Percentiles rank a stretch among this genome's conserved stretches.
Evolutionary conservation across 2,797 vertebrate species (phyloP).

Genomic region (Coregonus sp.): DNA sequence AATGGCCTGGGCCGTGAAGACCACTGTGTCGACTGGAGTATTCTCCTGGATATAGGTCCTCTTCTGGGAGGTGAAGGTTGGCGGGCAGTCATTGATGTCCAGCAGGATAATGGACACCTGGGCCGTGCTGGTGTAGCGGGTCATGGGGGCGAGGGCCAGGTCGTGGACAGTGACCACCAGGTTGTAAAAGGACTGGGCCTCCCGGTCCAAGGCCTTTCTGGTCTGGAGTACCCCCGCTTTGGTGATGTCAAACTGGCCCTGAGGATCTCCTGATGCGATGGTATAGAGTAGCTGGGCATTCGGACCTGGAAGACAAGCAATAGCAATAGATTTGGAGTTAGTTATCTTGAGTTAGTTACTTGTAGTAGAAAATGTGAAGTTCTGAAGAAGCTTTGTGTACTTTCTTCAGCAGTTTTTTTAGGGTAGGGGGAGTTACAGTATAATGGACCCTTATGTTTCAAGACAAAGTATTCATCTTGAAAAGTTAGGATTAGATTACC

Average conservation of each 20-base stretch:
- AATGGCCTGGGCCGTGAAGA: slow-evolving; percentile 84
- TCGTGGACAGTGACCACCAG: slow-evolving; percentile 88
- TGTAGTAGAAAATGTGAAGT: background rate
- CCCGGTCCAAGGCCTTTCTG: slow-evolving; percentile 83
- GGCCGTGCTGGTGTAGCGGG: slow-evolving; percentile 88
- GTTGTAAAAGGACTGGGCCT: slow-evolving; percentile 95
- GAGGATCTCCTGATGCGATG: slow-evolving; percentile 88
- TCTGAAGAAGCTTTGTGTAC: background rate
- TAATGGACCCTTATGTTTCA: background rate
- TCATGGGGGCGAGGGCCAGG: slow-evolving; percentile 73
- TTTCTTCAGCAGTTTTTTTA: background rate
- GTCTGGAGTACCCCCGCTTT: slow-evolving; percentile 79
- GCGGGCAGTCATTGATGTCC: slow-evolving; percentile 92
- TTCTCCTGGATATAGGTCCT: slow-evolving; percentile 92
- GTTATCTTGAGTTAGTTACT: background rate
- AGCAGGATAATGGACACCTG: slow-evolving; percentile 93
- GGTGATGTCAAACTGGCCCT: slow-evolving; percentile 82
- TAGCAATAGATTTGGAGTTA: background rate
- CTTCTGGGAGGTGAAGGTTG: slow-evolving; percentile 86
- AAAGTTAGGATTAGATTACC: background rate
- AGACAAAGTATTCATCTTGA: background rate
- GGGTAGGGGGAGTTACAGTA: background rate
- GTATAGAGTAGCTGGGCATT: slow-evolving; percentile 87
- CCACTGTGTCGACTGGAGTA: slow-evolving; percentile 87
- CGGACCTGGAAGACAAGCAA: slow-evolving; percentile 72